Evolutionary conservation across 2,797 vertebrate species (phyloP).

Genomic region (Coregonus sp.): DNA sequence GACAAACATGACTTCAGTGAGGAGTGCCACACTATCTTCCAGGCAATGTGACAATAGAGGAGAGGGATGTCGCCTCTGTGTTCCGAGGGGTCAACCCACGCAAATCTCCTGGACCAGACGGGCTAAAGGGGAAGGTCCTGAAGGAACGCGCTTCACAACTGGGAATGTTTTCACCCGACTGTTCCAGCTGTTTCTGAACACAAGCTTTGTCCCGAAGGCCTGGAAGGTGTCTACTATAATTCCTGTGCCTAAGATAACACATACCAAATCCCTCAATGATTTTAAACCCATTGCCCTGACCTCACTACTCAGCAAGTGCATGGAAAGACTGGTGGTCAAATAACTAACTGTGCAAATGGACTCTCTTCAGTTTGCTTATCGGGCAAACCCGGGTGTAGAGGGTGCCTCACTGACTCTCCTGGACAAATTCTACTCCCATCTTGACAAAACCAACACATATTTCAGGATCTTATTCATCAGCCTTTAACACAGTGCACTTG

Average conservation of each 20-base stretch:
- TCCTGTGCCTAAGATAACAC: not conserved
- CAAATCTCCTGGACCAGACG: not conserved
- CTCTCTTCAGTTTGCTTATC: not conserved
- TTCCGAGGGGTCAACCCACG: too few species aligned
- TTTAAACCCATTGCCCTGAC: not conserved
- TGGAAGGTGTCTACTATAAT: not conserved
- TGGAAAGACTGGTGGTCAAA: not conserved
- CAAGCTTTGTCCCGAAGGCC: not conserved
- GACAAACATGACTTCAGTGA: too few species aligned
- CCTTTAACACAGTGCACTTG: not conserved
- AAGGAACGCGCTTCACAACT: not conserved
- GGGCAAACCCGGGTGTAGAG: not conserved
- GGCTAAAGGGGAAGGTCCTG: not conserved
- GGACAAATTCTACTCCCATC: not conserved
- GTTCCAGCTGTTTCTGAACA: not conserved
- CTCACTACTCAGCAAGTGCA: not conserved
- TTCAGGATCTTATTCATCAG: not conserved
- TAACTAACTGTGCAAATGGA: not conserved
- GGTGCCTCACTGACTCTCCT: not conserved
- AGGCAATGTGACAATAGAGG: too few species aligned
- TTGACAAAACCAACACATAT: not conserved
- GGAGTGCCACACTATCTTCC: too few species aligned
- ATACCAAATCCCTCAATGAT: not conserved
- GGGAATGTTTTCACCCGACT: not conserved
- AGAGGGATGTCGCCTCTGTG: too few species aligned